Evolutionary conservation across 2,113 vertebrate species (phyloP).

Genomic region (Labeo rohita): DNA sequence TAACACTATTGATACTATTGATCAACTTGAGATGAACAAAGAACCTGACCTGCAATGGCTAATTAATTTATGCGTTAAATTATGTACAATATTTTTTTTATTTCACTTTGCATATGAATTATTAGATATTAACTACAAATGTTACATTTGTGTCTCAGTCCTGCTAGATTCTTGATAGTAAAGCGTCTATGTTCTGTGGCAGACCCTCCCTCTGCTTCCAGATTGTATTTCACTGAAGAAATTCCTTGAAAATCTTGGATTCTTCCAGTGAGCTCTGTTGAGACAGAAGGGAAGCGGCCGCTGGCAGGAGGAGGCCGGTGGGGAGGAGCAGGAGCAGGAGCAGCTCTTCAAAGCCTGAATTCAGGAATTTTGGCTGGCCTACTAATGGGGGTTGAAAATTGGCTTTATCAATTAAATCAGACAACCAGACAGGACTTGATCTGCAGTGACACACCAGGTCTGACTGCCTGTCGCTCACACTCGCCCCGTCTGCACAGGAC

Average conservation of each 20-base stretch:
- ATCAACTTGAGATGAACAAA: too few relatives aligned
- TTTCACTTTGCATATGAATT: too few relatives aligned
- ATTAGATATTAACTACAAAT: not conserved
- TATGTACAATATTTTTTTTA: too few relatives aligned
- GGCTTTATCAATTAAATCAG: constrained; percentile 67
- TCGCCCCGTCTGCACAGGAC: not conserved
- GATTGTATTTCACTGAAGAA: not conserved
- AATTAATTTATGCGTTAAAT: too few relatives aligned
- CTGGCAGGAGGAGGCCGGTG: not conserved
- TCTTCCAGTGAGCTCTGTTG: constrained; percentile 21
- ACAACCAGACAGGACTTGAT: constrained; percentile 62
- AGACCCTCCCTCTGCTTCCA: not conserved
- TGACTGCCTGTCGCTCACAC: not conserved
- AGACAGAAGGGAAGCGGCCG: not conserved
- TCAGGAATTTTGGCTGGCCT: constrained; percentile 60
- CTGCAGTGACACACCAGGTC: constrained; percentile 40
- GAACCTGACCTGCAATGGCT: too few relatives aligned
- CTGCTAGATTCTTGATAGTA: not conserved
- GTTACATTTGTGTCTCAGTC: not conserved
- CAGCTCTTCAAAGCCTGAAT: constrained; percentile 46
- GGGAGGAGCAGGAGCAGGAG: not conserved
- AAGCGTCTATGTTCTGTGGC: not conserved
- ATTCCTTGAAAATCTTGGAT: constrained; percentile 39
- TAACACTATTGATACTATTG: too few relatives aligned
- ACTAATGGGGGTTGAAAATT: constrained; percentile 27